Base-by-base conservation (phyloP, 2,113 vertebrate species). In the Oryzias celebensis region DNA sequence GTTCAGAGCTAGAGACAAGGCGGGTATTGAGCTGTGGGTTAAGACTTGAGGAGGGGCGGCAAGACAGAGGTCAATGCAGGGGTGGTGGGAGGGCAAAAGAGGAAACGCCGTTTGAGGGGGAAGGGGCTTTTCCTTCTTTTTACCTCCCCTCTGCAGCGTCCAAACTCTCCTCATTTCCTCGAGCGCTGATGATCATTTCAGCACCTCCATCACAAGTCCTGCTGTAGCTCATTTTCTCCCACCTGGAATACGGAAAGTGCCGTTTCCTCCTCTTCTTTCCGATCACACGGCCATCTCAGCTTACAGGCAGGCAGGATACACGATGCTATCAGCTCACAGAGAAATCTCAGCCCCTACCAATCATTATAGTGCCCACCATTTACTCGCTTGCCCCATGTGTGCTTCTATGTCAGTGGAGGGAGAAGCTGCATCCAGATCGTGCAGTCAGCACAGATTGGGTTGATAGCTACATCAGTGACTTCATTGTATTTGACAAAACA, bases 291-390 rank as follows among this genome's bases (percentile, higher is more conserved):
- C 58, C 71, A 61, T 31, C 12, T 61, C 58, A 71, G 47, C 69
- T 86, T 61, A 82, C 73, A 73, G 79, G 81, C 77, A 69, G 68
- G 73, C 48, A 78, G 73, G 68, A 42, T 71, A 74, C 53, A 54
- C 31, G 53, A 56, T 46, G 72, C 64, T 80, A 85, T 88, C 75
- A 85, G 73, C 78, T 65, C 71, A 92, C 91, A 89, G 74, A 82
- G 71, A 80, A 64, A 91, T 91, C 88, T 89, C 75, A 84, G 72
- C 71, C 72, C 77, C 85, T 83, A 90, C 91, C 91, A 92, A 91
- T 93, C 90, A 90, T 81, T 73, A 75, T 75, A 75, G 72, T 82
- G 67, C 80, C 76, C 80, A 80, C 76, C 79, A 75, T 87, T 84
- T 82, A 84, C 80, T 78, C 88, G 71, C 82, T 85, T 77, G 61